A percentile compares a stretch with the other conserved stretches of the same genome.
Conservation (phyloP, 2,113 vertebrate genomes). For the Anas platyrhynchos region DNA sequence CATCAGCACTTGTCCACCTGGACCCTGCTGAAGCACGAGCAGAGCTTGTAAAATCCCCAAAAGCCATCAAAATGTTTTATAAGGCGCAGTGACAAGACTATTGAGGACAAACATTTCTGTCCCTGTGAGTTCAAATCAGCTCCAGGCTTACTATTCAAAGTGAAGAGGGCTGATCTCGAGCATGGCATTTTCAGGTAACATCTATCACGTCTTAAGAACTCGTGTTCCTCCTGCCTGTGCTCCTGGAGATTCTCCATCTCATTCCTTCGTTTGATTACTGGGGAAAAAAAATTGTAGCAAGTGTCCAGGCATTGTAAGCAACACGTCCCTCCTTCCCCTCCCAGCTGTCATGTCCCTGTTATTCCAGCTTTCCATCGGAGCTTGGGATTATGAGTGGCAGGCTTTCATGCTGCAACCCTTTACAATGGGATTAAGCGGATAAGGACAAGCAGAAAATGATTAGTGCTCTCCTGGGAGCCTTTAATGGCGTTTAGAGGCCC, state of each 20-base stretch:
- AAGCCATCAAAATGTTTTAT: not conserved
- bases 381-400: not conserved
- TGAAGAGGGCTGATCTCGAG: not conserved
- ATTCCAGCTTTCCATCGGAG: not conserved
- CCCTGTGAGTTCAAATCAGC: not conserved
- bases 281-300: not conserved
- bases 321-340: not conserved
- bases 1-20: not conserved
- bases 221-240: not conserved
- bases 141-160: not conserved
- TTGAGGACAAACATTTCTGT: not conserved
- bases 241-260: not conserved
- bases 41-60: not conserved
- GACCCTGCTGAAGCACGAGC: not conserved
- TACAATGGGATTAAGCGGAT: not conserved
- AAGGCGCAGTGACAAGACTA: fast-evolving
- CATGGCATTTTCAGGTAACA: not conserved
- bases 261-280: not conserved
- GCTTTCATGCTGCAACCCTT: conserved; percentile 9
- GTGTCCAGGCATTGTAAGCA: not conserved
- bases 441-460: conserved; percentile 19
- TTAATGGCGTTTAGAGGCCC: not conserved
- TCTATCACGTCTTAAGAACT: not conserved
- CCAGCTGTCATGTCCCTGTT: not conserved
- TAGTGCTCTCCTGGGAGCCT: conserved; percentile 16